Evolutionary conservation across 1,140 invertebrate genomes (phyloP).

Genomic region (Neodiprion fabricii): DNA sequence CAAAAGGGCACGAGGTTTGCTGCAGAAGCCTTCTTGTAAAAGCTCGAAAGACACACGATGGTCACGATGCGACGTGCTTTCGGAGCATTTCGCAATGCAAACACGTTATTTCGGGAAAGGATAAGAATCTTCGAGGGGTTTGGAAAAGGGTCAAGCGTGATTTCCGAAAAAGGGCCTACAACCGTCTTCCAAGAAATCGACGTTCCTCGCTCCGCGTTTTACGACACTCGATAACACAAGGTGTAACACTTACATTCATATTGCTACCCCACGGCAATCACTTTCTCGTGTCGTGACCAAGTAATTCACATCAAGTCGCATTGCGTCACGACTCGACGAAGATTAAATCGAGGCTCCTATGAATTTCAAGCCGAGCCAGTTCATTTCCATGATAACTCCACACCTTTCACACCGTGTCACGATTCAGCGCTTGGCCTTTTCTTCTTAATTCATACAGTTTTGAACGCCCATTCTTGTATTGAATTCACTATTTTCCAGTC

Average conservation of each 20-base stretch:
- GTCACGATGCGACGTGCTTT: background rate
- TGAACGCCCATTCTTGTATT: background rate
- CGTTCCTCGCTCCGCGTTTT: background rate
- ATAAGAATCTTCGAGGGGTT: constrained; percentile 1
- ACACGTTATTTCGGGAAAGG: background rate
- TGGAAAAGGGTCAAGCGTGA: constrained; percentile 1
- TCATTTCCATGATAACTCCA: background rate
- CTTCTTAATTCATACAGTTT: background rate
- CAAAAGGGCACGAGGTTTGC: background rate
- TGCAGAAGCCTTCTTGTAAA: background rate
- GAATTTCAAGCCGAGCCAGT: background rate
- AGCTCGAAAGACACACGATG: background rate
- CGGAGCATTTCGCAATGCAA: background rate
- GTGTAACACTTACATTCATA: background rate
- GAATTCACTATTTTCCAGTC: constrained; percentile 34
- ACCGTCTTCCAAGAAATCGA: background rate
- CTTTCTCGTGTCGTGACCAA: background rate
- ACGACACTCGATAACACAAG: background rate
- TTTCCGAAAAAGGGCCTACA: background rate
- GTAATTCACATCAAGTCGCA: background rate
- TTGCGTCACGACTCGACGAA: background rate
- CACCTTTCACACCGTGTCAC: background rate
- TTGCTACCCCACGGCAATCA: background rate
- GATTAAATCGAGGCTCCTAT: constrained; percentile 1
- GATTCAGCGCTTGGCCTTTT: background rate